Base-by-base conservation (phyloP, 2,797 vertebrate species). In the Psittacula echo region DNA sequence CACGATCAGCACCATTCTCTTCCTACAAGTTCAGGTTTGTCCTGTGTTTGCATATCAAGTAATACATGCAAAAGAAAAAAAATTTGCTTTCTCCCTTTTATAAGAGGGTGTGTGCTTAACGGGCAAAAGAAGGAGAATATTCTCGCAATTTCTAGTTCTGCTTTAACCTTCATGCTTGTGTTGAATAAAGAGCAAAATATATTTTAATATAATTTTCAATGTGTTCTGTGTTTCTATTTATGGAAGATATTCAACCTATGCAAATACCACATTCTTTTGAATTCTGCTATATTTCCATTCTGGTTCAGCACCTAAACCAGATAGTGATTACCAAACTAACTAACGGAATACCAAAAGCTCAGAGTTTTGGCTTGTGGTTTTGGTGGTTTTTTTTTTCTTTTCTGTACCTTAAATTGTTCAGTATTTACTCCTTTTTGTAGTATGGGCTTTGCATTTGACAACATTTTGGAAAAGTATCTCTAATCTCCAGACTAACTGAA, bases 181-280 rank as follows among this genome's bases (percentile, higher is more conserved):
- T 45, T 85, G 74, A 89, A 90, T 89, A 82, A 94, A 90, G 84
- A 79, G 27, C 18, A 92, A 75, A 50, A 87, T 44, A 44, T 68
- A 45, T 67, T 96, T 87, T 90, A 67, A 67, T 26, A 67, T 44
- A 20, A 50, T 89, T 95, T 93, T 61, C 73, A 67, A 17, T 70
- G 71, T 87, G 70, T 81, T 78, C 73, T 84, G 37, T 66, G 8
- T 91, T 94, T 87, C 94, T 94, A 86, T 95, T 94, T 89, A 94
- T 78, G 77, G 94, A 95, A 94, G 32, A 20, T 22, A 78, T 94
- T 93, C 77, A 73, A 4, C 53, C 37, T 75, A 80, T 87, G 83
- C 90, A 92, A 94, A 95, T 73, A 76, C 29, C 80, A 82, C 24
- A n/a, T 51, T 82, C 71, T 82, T 92, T 85, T 76, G 30, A 96